phyloP scores from a whole-genome alignment of 2,888 invertebrate species.

The Ectemnius lituratus region DNA sequence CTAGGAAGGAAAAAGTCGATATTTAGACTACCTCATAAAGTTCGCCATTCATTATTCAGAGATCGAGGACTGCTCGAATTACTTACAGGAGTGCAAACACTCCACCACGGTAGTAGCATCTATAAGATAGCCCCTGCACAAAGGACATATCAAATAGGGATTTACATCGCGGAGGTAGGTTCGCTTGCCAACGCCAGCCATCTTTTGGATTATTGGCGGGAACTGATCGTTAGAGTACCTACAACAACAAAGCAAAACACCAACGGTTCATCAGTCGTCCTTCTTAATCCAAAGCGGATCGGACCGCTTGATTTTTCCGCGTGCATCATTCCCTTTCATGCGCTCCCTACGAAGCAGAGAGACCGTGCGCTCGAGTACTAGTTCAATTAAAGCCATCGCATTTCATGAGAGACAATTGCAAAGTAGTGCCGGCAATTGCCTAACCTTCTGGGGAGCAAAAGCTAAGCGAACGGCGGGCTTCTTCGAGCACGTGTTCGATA shows the following conservation, averaged over 20 bases:
- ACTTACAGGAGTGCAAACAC: conserved; percentile 97
- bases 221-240: conserved; percentile 31
- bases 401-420: too few relatives aligned
- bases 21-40: conserved; percentile 7
- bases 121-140: conserved; percentile 96
- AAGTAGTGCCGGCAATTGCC: too few relatives aligned
- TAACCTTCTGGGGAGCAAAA: too few relatives aligned
- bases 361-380: too few relatives aligned
- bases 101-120: conserved; percentile 98
- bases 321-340: too few relatives aligned
- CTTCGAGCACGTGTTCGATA: too few relatives aligned
- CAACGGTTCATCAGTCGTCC: neutral
- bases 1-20: conserved; percentile 78
- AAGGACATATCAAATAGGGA: conserved; percentile 91
- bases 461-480: too few relatives aligned
- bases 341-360: too few relatives aligned
- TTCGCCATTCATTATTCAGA: conserved; percentile 24
- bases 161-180: conserved; percentile 85
- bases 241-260: conserved; percentile 23
- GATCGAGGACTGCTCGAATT: conserved; percentile 37
- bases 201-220: conserved; percentile 43
- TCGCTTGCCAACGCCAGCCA: conserved; percentile 68
- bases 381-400: too few relatives aligned
- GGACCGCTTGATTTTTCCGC: too few relatives aligned
- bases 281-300: too few relatives aligned